phyloP scores from a whole-genome alignment of 1,140 invertebrate genomes.

The Drosophila nannoptera region DNA sequence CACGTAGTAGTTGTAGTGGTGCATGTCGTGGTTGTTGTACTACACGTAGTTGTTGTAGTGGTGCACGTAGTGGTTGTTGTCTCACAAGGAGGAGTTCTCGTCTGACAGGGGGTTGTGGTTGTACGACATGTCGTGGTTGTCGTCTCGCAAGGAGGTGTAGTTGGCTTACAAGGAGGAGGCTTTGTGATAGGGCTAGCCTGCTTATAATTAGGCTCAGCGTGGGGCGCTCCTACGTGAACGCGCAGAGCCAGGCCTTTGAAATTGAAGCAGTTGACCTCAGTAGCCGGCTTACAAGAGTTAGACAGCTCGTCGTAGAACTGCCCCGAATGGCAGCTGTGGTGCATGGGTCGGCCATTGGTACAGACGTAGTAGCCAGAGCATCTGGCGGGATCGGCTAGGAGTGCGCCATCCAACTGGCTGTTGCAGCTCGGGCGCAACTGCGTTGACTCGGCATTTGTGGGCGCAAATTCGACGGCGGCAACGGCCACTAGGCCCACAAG shows the following conservation, averaged over 20 bases:
- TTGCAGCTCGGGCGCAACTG: conserved; percentile 21
- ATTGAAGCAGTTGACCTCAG: conserved; percentile 26
- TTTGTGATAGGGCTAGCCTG: conserved; percentile 28
- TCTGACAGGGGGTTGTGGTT: background rate
- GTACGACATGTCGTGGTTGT: too few species aligned
- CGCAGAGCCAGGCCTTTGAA: conserved; percentile 25
- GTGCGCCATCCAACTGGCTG: conserved; percentile 13
- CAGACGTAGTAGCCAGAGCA: conserved; percentile 35
- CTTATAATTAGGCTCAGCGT: background rate
- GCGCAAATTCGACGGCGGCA: conserved; percentile 20
- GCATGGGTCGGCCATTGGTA: conserved; percentile 10
- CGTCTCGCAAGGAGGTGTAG: conserved; percentile 5
- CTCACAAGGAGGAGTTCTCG: background rate
- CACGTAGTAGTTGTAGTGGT: too few species aligned
- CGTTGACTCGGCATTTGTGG: conserved; percentile 13
- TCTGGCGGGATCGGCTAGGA: conserved; percentile 17
- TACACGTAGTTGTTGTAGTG: background rate
- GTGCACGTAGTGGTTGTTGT: background rate
- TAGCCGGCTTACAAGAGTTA: conserved; percentile 15
- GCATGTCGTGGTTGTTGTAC: conserved; percentile 2
- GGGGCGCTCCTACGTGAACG: background rate
- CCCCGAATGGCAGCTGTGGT: conserved; percentile 21
- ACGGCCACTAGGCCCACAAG: conserved; percentile 44
- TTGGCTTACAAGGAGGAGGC: conserved; percentile 1
- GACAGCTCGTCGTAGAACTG: conserved; percentile 24